These are phyloP conservation scores for Anorthoa munda DNA, from an alignment of 2,888 invertebrate genomes.

Conservation along the genomic window DNA sequence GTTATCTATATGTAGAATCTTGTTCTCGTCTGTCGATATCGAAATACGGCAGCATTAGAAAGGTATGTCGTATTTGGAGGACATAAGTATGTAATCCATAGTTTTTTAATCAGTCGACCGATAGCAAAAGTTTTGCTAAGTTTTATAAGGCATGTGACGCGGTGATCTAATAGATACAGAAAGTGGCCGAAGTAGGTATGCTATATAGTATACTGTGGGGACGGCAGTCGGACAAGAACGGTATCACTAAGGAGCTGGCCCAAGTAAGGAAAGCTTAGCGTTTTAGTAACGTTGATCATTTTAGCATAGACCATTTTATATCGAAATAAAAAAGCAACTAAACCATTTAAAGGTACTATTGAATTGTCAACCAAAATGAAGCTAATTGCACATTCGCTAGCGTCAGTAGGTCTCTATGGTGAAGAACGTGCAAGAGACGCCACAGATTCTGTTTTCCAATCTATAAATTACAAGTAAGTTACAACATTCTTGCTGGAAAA, in stretches of 20 bases:
- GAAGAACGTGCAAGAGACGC: too few species aligned
- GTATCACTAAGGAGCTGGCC: constrained; percentile 79
- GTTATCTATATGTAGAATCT: constrained; percentile 73
- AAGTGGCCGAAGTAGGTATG: constrained; percentile 73
- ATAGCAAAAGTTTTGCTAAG: constrained; percentile 64
- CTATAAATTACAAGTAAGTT: too few species aligned
- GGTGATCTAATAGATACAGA: constrained; percentile 78
- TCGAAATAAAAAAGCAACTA: too few species aligned
- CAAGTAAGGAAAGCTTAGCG: constrained; percentile 60
- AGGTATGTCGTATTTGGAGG: constrained; percentile 73
- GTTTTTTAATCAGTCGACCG: constrained; percentile 67
- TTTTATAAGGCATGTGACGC: constrained; percentile 66
- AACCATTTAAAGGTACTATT: too few species aligned
- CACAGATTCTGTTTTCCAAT: too few species aligned
- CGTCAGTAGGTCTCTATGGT: too few species aligned
- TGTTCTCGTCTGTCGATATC: constrained; percentile 71
- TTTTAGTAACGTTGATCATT: background rate
- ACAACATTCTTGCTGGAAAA: too few species aligned
- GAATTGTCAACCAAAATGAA: too few species aligned
- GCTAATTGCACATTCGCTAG: too few species aligned
- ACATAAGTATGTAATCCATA: constrained; percentile 67
- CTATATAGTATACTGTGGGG: constrained; percentile 81
- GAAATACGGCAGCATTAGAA: constrained; percentile 72
- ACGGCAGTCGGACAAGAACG: constrained; percentile 82
- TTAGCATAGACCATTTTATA: background rate